phyloP scores from a whole-genome alignment of 2,113 vertebrate species.

The Epinephelus moara region DNA sequence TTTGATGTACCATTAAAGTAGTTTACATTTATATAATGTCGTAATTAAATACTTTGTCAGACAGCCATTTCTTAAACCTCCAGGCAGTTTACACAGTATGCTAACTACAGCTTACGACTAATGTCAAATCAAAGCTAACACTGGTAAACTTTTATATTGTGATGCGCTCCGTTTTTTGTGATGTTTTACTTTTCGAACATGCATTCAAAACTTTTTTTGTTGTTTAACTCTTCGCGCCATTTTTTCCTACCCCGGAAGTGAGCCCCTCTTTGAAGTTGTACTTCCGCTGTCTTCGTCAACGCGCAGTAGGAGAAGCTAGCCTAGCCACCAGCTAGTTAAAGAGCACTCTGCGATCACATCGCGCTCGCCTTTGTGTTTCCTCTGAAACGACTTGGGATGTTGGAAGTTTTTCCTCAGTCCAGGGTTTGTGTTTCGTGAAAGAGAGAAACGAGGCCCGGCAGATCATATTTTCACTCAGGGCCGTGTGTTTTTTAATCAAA shows the following conservation, averaged over 20 bases:
- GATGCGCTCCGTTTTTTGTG: not conserved
- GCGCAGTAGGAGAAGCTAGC: conserved; percentile 30
- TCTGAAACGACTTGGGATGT: not conserved
- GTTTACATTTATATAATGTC: too few relatives aligned
- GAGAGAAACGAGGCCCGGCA: not conserved
- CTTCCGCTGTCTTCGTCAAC: conserved; percentile 40
- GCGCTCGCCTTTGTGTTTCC: conserved; percentile 2
- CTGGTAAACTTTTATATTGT: too few relatives aligned
- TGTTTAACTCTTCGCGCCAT: not conserved
- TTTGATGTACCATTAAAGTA: too few relatives aligned
- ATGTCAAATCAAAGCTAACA: not conserved
- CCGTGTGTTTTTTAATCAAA: conserved; percentile 17
- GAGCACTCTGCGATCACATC: not conserved
- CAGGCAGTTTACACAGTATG: too few relatives aligned
- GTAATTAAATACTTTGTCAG: too few relatives aligned
- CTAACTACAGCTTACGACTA: too few relatives aligned
- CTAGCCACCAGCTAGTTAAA: conserved; percentile 14
- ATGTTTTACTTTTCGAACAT: not conserved
- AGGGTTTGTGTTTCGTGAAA: conserved; percentile 1
- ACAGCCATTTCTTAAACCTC: too few relatives aligned
- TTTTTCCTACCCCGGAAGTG: conserved; percentile 44
- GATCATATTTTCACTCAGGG: not conserved
- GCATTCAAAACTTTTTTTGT: rapidly evolving
- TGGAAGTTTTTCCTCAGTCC: not conserved
- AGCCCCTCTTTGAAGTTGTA: not conserved